Percentiles rank a stretch among this genome's conserved stretches.
These are phyloP conservation scores for Temnothorax ravouxi DNA, from an alignment of 2,888 invertebrate species.

Conservation along the genomic window DNA sequence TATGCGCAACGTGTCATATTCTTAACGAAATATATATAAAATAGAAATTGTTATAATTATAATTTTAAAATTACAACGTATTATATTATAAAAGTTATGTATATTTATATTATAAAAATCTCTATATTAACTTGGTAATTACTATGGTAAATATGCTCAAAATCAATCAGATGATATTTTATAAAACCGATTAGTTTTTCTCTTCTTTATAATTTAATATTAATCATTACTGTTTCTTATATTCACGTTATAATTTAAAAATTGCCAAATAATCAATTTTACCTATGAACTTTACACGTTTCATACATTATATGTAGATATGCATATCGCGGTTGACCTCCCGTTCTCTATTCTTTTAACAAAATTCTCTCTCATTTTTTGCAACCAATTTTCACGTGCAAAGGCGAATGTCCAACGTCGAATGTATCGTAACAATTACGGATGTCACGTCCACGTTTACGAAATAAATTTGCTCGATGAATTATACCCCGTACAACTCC, in stretches of 20 bases:
- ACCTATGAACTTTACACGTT: background rate
- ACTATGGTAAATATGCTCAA: background rate
- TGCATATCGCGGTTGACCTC: background rate
- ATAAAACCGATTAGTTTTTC: background rate
- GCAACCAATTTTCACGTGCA: background rate
- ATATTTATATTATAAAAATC: background rate
- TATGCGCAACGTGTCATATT: background rate
- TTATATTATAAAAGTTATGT: no score
- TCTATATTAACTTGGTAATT: background rate
- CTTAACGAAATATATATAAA: background rate
- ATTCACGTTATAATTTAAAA: background rate
- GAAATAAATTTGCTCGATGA: background rate
- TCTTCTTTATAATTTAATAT: background rate
- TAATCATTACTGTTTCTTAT: background rate
- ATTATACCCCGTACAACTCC: background rate
- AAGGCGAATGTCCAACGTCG: background rate
- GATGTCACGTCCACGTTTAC: constrained; percentile 2
- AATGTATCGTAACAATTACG: background rate
- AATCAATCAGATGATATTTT: background rate
- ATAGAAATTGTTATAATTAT: no score
- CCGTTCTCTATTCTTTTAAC: background rate
- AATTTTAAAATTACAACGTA: background rate
- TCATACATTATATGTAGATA: background rate
- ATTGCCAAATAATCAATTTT: background rate
- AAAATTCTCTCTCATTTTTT: constrained; percentile 7